phyloP scores from a whole-genome alignment of 2,888 invertebrate genomes.

The Platycheirus albimanus region DNA sequence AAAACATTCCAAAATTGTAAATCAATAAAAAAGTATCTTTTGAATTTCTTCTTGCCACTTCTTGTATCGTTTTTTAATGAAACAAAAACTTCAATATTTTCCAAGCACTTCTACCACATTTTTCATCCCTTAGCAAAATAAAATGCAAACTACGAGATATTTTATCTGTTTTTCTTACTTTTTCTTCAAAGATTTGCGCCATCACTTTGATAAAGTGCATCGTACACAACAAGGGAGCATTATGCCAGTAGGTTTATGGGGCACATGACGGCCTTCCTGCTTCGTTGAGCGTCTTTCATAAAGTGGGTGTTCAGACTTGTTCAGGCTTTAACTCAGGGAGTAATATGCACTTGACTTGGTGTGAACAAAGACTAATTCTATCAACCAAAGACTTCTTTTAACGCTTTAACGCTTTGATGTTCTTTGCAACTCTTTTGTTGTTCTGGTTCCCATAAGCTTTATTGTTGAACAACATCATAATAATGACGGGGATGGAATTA shows the following conservation, averaged over 20 bases:
- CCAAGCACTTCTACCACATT: too few relatives aligned
- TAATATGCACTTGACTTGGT: constrained; percentile 44
- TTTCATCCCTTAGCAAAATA: too few relatives aligned
- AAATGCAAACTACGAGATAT: too few relatives aligned
- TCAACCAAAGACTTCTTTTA: constrained; percentile 13
- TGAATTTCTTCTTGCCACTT: too few relatives aligned
- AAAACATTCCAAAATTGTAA: too few relatives aligned
- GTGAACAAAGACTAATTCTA: constrained; percentile 19
- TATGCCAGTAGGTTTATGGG: constrained; percentile 37
- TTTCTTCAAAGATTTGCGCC: not conserved
- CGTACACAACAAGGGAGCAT: not conserved
- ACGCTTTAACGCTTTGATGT: constrained; percentile 14
- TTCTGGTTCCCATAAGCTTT: not conserved
- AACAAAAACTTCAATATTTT: too few relatives aligned
- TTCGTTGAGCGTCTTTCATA: constrained; percentile 24
- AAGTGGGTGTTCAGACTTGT: constrained; percentile 42
- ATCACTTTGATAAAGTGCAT: not conserved
- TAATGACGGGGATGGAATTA: not conserved
- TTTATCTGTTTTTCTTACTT: not conserved
- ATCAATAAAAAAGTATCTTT: too few relatives aligned
- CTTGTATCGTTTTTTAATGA: too few relatives aligned
- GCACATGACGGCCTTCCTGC: constrained; percentile 47
- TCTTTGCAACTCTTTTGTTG: not conserved
- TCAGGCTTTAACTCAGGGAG: not conserved
- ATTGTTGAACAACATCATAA: not conserved